Base-by-base conservation (phyloP, 2,888 invertebrate species). In the Rugalucina vietnamica region DNA sequence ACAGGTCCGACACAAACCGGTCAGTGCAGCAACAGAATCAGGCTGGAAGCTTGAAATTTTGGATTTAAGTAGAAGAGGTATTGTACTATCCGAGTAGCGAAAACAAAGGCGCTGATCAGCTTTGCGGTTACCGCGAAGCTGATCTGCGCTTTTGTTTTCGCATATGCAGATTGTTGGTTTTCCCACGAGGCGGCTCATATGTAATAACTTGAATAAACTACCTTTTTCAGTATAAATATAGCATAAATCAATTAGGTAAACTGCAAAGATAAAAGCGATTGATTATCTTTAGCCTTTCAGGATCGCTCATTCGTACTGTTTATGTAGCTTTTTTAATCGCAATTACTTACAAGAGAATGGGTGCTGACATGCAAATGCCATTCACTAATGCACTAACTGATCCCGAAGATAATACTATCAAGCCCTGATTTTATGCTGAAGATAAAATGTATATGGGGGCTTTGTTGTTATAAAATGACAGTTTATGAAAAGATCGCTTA, bases 301-400 rank as follows among this genome's bases (percentile, higher is more conserved):
- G 34, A 65, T 65, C 65, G 24, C 65, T 29, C 32, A 34, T 34
- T 65, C 34, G 21, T 65, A 65, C 32, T 34, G 65, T 65, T 65
- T 65, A 65, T 65, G 65, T 65, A 34, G 65, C 34, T 60, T 65
- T 65, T 65, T 65, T 65, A 65, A 34, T 18, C 4, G 34, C 24
- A 65, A 65, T 65, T 65, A 65, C 65, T 34, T 65, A 65, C 29
- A 65, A 60, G 18, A 3, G 60, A 65, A 65, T 65, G 65, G 65
- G 18, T 65, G 34, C 65, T 4, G 34, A 65, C 65, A 65, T 65
- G 65, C 65, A 65, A 65, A 65, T 65, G 65, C 65, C 34, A 34
- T 65, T 65, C 34, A 65, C 34, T 29, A 65, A 24, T 21, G 65
- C 21, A 65, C 65, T 18, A 18, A 65, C 34, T 65, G 65, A 65